Evolutionary conservation across 2,797 vertebrate genomes (phyloP).

Genomic region (Urophycis tenuis): DNA sequence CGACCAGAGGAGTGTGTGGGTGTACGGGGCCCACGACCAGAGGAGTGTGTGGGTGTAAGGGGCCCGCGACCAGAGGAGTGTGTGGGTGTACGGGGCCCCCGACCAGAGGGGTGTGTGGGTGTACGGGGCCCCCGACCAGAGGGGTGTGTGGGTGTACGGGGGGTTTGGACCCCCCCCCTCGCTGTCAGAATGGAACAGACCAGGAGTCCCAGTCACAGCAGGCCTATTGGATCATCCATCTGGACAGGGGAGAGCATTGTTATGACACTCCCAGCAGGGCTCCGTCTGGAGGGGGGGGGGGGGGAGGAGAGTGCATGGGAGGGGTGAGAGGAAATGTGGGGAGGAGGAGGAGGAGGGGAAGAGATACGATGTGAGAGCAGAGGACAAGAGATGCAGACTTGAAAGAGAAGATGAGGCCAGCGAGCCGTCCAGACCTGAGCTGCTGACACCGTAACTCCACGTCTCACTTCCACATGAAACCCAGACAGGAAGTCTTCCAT

Average conservation of each 20-base stretch:
- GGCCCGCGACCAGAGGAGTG: no score
- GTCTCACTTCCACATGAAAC: not conserved
- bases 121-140: no score
- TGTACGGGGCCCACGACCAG: no score
- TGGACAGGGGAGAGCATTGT: conserved; percentile 59
- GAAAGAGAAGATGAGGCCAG: not conserved
- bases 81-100: no score
- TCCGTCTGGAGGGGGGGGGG: conserved; percentile 49
- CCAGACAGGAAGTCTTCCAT: not conserved
- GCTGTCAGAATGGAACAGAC: conserved; percentile 36
- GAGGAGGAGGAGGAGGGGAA: not conserved
- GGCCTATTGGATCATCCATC: conserved; percentile 55
- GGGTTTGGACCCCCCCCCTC: not conserved
- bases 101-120: no score
- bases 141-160: no score
- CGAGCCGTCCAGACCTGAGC: no score
- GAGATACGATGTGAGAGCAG: not conserved
- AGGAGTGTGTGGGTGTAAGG: no score
- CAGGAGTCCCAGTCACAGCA: conserved; percentile 19
- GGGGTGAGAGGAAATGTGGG: not conserved
- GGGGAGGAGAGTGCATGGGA: not conserved
- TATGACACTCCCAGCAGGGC: conserved; percentile 63
- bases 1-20: no score
- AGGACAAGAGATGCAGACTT: not conserved
- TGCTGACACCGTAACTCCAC: not conserved